A percentile compares a stretch with the other conserved stretches of the same genome.
phyloP scores from a whole-genome alignment of 2,113 vertebrate species.

The Ahaetulla prasina region DNA sequence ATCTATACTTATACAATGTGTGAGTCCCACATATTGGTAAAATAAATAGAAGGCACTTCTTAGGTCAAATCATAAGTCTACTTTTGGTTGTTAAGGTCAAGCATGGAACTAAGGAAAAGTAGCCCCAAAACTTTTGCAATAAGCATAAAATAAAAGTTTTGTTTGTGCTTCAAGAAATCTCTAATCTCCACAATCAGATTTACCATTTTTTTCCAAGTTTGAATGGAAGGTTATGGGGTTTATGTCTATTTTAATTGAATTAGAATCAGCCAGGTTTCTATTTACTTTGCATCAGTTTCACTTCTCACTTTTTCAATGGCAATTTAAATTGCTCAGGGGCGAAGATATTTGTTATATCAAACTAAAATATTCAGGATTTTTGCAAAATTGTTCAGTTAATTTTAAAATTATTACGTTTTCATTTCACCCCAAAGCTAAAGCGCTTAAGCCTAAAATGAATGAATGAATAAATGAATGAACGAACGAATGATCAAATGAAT shows the following conservation, averaged over 20 bases:
- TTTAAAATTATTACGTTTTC: background rate
- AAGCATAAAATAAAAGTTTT: background rate
- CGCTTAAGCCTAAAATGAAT: background rate
- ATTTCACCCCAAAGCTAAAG: background rate
- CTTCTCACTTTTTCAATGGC: background rate
- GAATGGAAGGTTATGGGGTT: background rate
- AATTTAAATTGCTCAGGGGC: background rate
- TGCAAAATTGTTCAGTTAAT: background rate
- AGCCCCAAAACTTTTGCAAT: background rate
- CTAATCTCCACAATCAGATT: background rate
- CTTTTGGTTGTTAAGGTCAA: background rate
- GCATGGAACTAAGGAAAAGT: background rate
- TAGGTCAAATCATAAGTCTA: background rate
- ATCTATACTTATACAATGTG: background rate
- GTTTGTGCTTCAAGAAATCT: background rate
- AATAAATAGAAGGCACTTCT: background rate
- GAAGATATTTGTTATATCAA: background rate
- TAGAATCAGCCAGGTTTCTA: background rate
- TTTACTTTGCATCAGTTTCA: background rate
- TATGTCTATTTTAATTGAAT: background rate
- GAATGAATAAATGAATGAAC: background rate
- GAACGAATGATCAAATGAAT: background rate
- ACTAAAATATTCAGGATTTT: background rate
- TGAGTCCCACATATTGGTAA: background rate
- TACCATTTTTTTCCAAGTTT: background rate